phyloP scores from a whole-genome alignment of 2,113 vertebrate genomes.

The Anguilla japonica region DNA sequence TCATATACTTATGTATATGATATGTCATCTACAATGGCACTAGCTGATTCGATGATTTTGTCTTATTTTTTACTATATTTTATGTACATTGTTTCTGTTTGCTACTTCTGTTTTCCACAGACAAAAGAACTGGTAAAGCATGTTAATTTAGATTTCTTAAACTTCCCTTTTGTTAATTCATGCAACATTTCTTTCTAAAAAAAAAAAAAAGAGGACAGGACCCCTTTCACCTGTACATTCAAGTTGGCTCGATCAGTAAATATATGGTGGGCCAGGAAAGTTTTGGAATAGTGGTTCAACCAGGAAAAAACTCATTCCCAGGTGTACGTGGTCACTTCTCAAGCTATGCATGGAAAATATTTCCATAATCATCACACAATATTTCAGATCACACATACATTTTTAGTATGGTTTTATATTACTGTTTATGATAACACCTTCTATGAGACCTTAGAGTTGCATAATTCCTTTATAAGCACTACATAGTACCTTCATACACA shows the following conservation, averaged over 20 bases:
- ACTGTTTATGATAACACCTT: too few relatives aligned
- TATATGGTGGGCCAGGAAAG: constrained; percentile 15
- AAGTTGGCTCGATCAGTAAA: constrained; percentile 23
- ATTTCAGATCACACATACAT: neutral
- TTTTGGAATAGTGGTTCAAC: constrained; percentile 18
- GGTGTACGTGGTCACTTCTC: neutral
- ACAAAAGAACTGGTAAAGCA: constrained; percentile 14
- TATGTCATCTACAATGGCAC: neutral
- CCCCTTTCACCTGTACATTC: constrained; percentile 28
- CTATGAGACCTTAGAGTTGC: too few relatives aligned
- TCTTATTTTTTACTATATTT: neutral
- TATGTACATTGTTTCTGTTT: neutral
- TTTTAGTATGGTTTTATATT: neutral
- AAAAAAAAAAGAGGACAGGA: constrained; percentile 20
- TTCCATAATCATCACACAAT: neutral
- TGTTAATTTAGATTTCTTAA: constrained; percentile 31
- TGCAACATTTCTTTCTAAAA: constrained; percentile 56
- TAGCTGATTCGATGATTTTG: neutral
- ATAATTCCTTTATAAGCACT: too few relatives aligned
- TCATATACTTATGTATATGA: neutral
- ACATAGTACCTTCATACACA: too few relatives aligned
- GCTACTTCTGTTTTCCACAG: neutral
- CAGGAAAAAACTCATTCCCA: neutral
- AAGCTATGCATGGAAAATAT: neutral
- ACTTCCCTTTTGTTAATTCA: constrained; percentile 58